Conservation (phyloP, 2,797 vertebrate species). For the Sparus aurata region DNA sequence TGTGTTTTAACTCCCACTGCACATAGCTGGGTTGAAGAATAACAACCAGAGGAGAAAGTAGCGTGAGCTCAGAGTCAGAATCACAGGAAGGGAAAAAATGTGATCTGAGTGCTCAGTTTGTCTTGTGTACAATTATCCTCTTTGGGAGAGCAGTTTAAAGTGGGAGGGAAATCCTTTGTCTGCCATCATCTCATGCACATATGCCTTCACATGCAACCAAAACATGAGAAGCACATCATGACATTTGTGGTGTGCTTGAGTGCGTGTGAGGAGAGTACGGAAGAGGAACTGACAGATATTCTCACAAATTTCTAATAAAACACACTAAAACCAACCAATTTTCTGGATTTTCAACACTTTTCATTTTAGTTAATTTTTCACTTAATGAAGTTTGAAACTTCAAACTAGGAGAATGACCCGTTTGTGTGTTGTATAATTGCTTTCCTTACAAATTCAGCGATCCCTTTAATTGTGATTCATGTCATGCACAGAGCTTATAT, state of each 20-base stretch:
- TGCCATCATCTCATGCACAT: not conserved
- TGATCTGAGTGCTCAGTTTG: constrained; percentile 31
- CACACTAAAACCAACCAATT: not conserved
- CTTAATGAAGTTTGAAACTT: not conserved
- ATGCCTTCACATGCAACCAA: not conserved
- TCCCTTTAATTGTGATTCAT: constrained; percentile 13
- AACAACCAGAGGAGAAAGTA: constrained; percentile 25
- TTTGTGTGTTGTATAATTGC: not conserved
- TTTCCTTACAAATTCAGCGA: not conserved
- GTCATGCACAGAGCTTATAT: constrained; percentile 6
- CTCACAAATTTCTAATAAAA: not conserved
- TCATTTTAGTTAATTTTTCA: constrained; percentile 1
- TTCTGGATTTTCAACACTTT: constrained; percentile 9
- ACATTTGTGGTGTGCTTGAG: not conserved
- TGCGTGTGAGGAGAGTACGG: not conserved
- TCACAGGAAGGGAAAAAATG: constrained; percentile 40
- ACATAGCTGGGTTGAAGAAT: constrained; percentile 58
- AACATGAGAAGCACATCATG: not conserved
- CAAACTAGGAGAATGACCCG: not conserved
- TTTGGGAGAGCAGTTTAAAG: constrained; percentile 17
- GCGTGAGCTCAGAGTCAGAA: constrained; percentile 17
- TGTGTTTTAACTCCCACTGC: constrained; percentile 70
- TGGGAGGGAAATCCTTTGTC: not conserved
- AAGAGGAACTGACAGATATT: not conserved
- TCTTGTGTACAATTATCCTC: constrained; percentile 24